Percentiles rank a stretch among this genome's conserved stretches.
These are phyloP conservation scores for Bombus superbus DNA, from an alignment of 1,140 invertebrate species.

Conservation along the genomic window DNA sequence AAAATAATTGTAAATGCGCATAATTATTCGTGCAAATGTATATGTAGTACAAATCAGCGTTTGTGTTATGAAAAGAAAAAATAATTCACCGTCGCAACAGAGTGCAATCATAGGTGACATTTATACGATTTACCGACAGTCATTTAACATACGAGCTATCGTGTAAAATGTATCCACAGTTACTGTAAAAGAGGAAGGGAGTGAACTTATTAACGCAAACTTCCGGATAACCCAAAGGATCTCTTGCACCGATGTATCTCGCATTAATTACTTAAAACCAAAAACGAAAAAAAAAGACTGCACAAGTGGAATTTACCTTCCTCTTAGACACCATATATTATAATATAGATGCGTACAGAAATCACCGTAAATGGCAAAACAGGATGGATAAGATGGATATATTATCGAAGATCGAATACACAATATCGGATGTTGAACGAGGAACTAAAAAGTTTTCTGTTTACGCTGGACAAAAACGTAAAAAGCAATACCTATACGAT, in stretches of 20 bases:
- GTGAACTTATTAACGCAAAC: not conserved
- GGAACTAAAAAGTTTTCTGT: slow-evolving; percentile 8
- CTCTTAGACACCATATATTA: slow-evolving; percentile 20
- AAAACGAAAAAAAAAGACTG: slow-evolving; percentile 32
- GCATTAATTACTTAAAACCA: slow-evolving; percentile 36
- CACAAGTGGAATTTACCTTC: slow-evolving; percentile 49
- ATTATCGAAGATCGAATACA: slow-evolving; percentile 6
- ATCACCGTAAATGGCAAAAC: slow-evolving; percentile 2
- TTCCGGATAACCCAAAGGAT: slow-evolving; percentile 28
- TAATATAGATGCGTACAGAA: slow-evolving; percentile 28
- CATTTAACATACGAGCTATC: slow-evolving; percentile 35
- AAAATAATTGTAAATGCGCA: not conserved
- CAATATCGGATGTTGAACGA: slow-evolving; percentile 2
- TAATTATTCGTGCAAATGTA: slow-evolving; percentile 4
- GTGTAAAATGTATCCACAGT: slow-evolving; percentile 36
- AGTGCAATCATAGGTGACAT: slow-evolving; percentile 52
- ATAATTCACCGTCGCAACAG: not conserved
- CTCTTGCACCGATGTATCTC: slow-evolving; percentile 44
- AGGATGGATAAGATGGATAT: slow-evolving; percentile 15
- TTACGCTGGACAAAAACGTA: slow-evolving; percentile 9
- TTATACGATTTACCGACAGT: slow-evolving; percentile 40
- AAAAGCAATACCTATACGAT: slow-evolving; percentile 34
- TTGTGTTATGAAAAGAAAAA: not conserved
- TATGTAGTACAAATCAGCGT: not conserved
- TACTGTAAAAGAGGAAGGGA: slow-evolving; percentile 51